Evolutionary conservation across 2,888 invertebrate species (phyloP).

Genomic region (Limnephilus rhombicus): DNA sequence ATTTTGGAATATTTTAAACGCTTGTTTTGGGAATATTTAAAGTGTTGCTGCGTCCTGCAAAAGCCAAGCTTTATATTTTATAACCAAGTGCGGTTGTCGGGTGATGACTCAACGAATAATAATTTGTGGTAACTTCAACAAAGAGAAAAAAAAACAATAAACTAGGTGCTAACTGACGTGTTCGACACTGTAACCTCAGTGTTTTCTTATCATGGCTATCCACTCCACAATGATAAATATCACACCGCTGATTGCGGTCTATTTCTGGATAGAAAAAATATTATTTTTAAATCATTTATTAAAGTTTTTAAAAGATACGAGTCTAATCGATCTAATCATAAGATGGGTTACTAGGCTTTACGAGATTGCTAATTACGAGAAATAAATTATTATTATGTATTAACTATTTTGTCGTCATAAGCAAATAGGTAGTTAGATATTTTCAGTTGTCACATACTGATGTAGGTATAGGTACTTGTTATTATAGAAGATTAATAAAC

Average conservation of each 20-base stretch:
- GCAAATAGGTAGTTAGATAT: too few relatives aligned
- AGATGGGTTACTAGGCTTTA: too few relatives aligned
- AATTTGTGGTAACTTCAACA: conserved; percentile 23
- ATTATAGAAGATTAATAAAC: too few relatives aligned
- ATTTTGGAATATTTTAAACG: background rate
- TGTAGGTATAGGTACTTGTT: too few relatives aligned
- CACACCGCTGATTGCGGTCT: background rate
- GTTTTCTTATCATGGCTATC: background rate
- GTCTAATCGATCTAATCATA: too few relatives aligned
- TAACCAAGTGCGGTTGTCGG: background rate
- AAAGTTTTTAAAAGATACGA: too few relatives aligned
- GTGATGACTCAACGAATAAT: conserved; percentile 14
- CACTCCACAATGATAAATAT: background rate
- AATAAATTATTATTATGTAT: too few relatives aligned
- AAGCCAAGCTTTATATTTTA: background rate
- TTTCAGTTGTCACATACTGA: too few relatives aligned
- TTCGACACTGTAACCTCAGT: background rate
- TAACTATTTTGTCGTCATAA: too few relatives aligned
- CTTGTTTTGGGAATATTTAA: background rate
- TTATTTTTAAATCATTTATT: too few relatives aligned
- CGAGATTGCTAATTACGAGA: too few relatives aligned
- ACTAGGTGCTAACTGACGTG: background rate
- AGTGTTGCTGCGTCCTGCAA: background rate
- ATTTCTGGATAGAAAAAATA: background rate
- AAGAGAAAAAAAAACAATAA: conserved; percentile 3